Evolutionary conservation across 2,797 vertebrate species (phyloP).

Genomic region (Heliangelus exortis): DNA sequence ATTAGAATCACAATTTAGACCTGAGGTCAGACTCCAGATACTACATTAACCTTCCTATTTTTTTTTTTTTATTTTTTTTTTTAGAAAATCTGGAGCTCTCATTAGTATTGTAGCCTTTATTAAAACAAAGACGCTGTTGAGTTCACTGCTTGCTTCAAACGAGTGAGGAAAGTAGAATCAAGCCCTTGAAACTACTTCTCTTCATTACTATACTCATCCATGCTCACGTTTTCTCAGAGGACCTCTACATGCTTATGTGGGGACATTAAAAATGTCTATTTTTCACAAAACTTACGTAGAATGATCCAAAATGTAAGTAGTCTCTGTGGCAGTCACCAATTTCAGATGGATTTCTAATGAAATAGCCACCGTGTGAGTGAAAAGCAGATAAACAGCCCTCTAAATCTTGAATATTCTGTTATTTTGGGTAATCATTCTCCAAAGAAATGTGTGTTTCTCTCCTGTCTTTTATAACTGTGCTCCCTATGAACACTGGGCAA

Average conservation of each 20-base stretch:
- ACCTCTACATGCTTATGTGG: background rate
- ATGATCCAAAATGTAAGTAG: background rate
- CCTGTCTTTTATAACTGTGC: background rate
- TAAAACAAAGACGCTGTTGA: slow-evolving; percentile 29
- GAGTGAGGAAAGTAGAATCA: background rate
- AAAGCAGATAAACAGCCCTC: background rate
- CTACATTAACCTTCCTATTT: slow-evolving; percentile 24
- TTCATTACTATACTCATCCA: background rate
- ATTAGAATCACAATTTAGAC: slow-evolving; percentile 73
- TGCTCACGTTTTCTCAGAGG: background rate
- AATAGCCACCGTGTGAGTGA: background rate
- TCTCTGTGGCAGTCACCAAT: background rate
- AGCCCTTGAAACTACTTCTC: background rate
- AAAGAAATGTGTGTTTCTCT: background rate
- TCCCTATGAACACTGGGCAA: background rate
- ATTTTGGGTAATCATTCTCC: background rate
- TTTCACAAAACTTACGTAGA: background rate
- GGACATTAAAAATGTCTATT: background rate
- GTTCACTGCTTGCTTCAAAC: background rate
- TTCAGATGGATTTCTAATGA: background rate
- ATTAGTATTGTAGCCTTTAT: background rate
- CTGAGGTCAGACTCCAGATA: slow-evolving; percentile 70
- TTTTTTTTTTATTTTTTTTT: background rate
- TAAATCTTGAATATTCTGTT: background rate
- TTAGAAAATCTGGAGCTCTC: slow-evolving; percentile 37